These are phyloP conservation scores for Tachuris rubrigastra DNA, from an alignment of 2,113 vertebrate genomes.

Conservation along the genomic window DNA sequence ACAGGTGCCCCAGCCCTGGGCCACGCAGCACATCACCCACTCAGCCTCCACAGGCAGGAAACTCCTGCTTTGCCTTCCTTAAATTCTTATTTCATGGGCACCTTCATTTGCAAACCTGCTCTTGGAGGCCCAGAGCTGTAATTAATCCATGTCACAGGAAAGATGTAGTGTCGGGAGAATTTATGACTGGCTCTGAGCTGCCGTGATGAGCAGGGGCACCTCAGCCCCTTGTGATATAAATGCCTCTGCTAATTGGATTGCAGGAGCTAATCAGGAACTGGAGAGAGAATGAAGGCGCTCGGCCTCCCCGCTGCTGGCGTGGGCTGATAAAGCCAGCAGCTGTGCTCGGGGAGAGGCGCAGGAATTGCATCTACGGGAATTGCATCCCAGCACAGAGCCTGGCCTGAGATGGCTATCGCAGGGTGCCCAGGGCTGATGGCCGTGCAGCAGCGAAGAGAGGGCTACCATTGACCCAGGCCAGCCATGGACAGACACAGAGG, in stretches of 20 bases:
- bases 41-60: neutral
- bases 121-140: slow-evolving; percentile 52
- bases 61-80: slow-evolving; percentile 11
- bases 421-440: neutral
- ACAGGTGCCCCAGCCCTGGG: neutral
- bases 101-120: slow-evolving; percentile 29
- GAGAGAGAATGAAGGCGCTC: slow-evolving; percentile 50
- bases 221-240: slow-evolving; percentile 73
- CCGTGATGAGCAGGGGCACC: slow-evolving; percentile 65
- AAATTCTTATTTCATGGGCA: slow-evolving; percentile 11
- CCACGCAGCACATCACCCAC: neutral
- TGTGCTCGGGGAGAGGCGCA: neutral
- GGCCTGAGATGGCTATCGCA: neutral
- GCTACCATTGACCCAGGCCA: neutral
- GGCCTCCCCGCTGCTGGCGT: slow-evolving; percentile 20
- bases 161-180: slow-evolving; percentile 65
- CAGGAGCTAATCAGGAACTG: slow-evolving; percentile 72
- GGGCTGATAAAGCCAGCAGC: slow-evolving; percentile 67
- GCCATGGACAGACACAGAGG: fast-evolving
- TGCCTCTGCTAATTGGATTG: slow-evolving; percentile 78
- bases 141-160: slow-evolving; percentile 70
- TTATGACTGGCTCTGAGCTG: slow-evolving; percentile 68
- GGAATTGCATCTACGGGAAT: neutral
- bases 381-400: neutral
- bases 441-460: fast-evolving